Conservation (phyloP, 1,140 invertebrate species). For the Oreohelix idahoensis region DNA sequence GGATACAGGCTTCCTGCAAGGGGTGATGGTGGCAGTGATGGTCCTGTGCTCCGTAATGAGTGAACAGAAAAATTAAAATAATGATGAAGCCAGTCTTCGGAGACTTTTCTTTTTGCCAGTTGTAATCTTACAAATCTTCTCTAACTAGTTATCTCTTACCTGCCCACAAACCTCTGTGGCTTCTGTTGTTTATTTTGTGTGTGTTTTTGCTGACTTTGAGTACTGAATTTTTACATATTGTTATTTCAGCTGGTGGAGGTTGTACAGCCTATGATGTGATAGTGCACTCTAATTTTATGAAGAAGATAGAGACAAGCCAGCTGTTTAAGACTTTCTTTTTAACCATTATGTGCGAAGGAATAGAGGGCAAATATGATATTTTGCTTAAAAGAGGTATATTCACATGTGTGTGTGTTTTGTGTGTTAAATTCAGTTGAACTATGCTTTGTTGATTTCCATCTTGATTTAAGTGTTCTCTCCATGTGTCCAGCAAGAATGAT, state of each 20-base stretch:
- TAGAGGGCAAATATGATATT: slow-evolving; percentile 83
- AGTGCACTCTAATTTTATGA: slow-evolving; percentile 82
- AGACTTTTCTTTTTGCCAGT: no score
- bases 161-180: no score
- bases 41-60: no score
- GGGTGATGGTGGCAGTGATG: no score
- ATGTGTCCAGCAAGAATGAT: background rate
- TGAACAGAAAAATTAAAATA: no score
- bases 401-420: background rate
- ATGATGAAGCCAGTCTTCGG: no score
- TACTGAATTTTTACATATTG: background rate
- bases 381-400: slow-evolving; percentile 77
- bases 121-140: no score
- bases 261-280: slow-evolving; percentile 85
- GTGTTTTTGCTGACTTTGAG: no score
- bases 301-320: slow-evolving; percentile 77
- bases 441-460: background rate
- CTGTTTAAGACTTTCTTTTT: slow-evolving; percentile 84
- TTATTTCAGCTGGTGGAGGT: slow-evolving; percentile 76
- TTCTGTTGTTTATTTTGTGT: no score
- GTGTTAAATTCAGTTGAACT: background rate
- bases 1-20: no score
- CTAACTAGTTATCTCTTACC: no score
- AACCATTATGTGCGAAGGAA: slow-evolving; percentile 82
- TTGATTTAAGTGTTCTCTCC: background rate